Percentiles rank a stretch among this genome's conserved stretches.
Evolutionary conservation across 2,113 vertebrate species (phyloP).

Genomic region (Leptosomus discolor): DNA sequence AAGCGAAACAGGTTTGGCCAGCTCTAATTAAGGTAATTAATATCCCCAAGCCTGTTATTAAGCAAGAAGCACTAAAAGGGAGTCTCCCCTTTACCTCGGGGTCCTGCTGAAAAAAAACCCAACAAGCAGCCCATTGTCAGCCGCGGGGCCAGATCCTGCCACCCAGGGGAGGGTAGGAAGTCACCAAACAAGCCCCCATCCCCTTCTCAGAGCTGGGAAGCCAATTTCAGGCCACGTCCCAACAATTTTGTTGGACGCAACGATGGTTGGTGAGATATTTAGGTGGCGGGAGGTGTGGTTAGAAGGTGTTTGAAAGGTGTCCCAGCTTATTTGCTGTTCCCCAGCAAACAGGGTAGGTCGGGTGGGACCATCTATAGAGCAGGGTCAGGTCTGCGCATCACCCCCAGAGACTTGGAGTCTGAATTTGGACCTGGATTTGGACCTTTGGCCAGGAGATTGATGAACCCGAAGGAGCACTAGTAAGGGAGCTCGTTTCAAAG

Average conservation of each 20-base stretch:
- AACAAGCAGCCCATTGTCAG: conserved; percentile 56
- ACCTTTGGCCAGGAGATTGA: background rate
- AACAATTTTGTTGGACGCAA: background rate
- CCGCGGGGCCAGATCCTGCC: background rate
- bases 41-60: conserved; percentile 69
- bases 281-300: background rate
- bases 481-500: background rate
- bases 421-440: background rate
- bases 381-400: background rate
- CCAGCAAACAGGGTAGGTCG: too few species aligned
- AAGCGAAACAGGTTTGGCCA: conserved; percentile 65
- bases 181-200: background rate
- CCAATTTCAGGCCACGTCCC: background rate
- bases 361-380: background rate
- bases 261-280: accelerated
- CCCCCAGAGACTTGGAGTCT: background rate
- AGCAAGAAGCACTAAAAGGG: conserved; percentile 43
- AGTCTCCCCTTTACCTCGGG: conserved; percentile 39
- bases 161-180: background rate
- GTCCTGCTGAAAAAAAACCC: background rate
- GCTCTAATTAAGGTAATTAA: conserved; percentile 67
- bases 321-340: background rate
- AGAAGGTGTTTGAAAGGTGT: background rate
- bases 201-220: accelerated
- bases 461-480: background rate